phyloP scores from a whole-genome alignment of 2,113 vertebrate species.

The Megalops atlanticus region DNA sequence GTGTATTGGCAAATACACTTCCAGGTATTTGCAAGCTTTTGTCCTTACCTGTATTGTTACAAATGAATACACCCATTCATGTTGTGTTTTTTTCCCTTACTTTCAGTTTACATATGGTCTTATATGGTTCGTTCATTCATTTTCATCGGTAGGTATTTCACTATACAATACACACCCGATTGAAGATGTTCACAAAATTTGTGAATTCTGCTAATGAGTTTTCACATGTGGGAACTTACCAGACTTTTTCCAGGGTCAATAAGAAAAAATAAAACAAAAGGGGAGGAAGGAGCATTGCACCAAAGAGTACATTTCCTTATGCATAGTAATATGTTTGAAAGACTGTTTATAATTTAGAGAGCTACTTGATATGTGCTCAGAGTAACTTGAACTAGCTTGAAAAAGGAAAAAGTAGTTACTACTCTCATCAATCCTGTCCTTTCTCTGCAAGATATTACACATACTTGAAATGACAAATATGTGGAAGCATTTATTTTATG shows the following conservation, averaged over 20 bases:
- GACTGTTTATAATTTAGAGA: constrained; percentile 44
- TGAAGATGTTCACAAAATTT: background rate
- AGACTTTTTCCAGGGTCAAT: constrained; percentile 21
- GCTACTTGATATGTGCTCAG: constrained; percentile 26
- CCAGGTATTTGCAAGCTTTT: background rate
- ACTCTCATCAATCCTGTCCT: background rate
- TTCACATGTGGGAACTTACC: constrained; percentile 3
- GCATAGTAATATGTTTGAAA: constrained; percentile 70
- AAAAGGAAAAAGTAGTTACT: constrained; percentile 8
- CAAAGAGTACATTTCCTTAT: constrained; percentile 57
- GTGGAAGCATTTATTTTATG: constrained; percentile 43
- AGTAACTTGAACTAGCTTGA: constrained; percentile 64
- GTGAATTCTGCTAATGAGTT: background rate
- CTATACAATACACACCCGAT: background rate
- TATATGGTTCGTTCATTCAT: background rate
- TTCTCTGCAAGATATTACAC: constrained; percentile 1
- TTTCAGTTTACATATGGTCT: too few species aligned
- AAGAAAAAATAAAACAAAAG: constrained; percentile 38
- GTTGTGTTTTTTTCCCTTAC: background rate
- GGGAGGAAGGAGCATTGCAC: constrained; percentile 54
- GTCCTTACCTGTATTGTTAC: constrained; percentile 5
- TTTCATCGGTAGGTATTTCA: background rate
- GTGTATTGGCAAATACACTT: background rate
- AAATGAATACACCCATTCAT: background rate
- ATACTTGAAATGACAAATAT: constrained; percentile 33